Evolutionary conservation across 1,140 invertebrate species (phyloP).

Genomic region (Drosophila mayri): DNA sequence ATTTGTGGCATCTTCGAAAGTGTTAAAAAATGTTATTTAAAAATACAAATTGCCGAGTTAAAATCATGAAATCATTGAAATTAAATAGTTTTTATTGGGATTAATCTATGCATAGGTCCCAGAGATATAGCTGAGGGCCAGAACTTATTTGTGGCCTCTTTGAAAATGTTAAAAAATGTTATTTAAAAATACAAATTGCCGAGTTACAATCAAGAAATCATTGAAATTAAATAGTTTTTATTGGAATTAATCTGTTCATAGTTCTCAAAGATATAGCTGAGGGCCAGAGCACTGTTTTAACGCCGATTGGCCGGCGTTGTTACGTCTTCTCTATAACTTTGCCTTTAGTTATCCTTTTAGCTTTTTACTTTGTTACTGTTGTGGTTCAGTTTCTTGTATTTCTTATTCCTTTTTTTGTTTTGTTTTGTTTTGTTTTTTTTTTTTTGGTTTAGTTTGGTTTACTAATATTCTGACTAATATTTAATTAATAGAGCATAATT

Average conservation of each 20-base stretch:
- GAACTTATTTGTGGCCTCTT: neutral
- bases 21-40: neutral
- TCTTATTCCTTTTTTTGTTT: slow-evolving; percentile 8
- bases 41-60: neutral
- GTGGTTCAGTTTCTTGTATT: slow-evolving; percentile 18
- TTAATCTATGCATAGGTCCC: neutral
- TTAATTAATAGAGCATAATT: slow-evolving; percentile 78
- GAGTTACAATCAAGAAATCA: neutral
- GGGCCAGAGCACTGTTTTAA: slow-evolving; percentile 40
- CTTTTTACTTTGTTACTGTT: slow-evolving; percentile 27
- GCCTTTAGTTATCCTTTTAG: slow-evolving; percentile 24
- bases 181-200: neutral
- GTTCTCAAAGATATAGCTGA: neutral
- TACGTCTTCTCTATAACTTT: slow-evolving; percentile 19
- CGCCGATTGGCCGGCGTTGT: slow-evolving; percentile 31
- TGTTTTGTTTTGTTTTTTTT: slow-evolving; percentile 14
- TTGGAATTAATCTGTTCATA: neutral
- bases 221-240: neutral
- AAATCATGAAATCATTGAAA: neutral
- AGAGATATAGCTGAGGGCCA: neutral
- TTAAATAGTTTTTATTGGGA: neutral
- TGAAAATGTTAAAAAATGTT: neutral
- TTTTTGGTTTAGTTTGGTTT: slow-evolving; percentile 55
- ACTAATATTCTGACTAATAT: slow-evolving; percentile 77
- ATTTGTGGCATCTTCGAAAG: neutral